A percentile compares a stretch with the other conserved stretches of the same genome.
Evolutionary conservation across 2,888 invertebrate species (phyloP).

Genomic region (Nasonovia ribisnigri): DNA sequence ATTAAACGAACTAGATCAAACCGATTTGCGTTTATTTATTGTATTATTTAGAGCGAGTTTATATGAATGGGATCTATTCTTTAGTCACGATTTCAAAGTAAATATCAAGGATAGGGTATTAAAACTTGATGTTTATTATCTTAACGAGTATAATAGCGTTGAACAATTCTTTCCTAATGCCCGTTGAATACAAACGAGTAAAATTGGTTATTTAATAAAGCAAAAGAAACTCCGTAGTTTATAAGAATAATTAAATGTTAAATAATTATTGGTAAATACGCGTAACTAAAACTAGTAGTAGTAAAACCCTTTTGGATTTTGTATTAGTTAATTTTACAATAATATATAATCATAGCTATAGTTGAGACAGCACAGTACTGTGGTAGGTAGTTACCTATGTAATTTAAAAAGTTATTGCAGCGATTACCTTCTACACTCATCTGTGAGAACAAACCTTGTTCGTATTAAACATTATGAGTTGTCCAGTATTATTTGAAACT

Average conservation of each 20-base stretch:
- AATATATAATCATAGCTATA: not conserved
- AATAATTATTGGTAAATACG: not conserved
- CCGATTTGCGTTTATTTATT: not conserved
- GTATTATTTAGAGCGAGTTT: not conserved
- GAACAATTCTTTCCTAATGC: not conserved
- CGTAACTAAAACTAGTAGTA: not conserved
- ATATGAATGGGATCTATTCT: not conserved
- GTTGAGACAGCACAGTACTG: not conserved
- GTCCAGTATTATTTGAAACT: not conserved
- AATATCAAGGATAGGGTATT: not conserved
- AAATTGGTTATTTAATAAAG: not conserved
- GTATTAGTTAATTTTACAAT: not conserved
- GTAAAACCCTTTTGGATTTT: not conserved
- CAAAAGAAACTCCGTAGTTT: not conserved
- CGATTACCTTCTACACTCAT: not conserved
- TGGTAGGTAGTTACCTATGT: not conserved
- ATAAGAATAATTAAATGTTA: not conserved
- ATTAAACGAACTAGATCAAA: not conserved
- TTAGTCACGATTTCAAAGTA: not conserved
- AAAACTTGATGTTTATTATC: constrained; percentile 8
- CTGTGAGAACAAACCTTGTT: not conserved
- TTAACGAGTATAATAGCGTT: not conserved
- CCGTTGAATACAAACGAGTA: not conserved
- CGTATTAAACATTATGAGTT: not conserved
- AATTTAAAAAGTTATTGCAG: not conserved